A percentile compares a stretch with the other conserved stretches of the same genome.
phyloP scores from a whole-genome alignment of 2,797 vertebrate genomes.

The Dromococcyx pavoninus region DNA sequence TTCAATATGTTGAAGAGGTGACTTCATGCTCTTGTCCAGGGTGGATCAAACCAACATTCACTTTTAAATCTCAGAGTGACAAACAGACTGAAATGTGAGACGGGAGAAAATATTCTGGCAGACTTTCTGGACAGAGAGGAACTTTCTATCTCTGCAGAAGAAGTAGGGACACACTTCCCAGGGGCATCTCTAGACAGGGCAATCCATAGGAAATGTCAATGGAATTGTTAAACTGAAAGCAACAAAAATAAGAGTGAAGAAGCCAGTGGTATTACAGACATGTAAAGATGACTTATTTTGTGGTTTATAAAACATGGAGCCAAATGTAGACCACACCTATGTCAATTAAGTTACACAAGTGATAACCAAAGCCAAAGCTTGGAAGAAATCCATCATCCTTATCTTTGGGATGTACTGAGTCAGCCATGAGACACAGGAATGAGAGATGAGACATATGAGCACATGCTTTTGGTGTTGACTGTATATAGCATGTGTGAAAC shows the following conservation, averaged over 20 bases:
- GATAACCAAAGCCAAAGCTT: background rate
- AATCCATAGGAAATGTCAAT: background rate
- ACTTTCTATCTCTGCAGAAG: background rate
- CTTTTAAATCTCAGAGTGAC: slow-evolving; percentile 9
- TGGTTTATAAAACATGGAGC: background rate
- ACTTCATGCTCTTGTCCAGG: background rate
- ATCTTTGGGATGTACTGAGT: background rate
- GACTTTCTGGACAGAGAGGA: background rate
- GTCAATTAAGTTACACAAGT: background rate
- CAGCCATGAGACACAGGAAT: background rate
- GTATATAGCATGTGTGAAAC: background rate
- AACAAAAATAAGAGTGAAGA: background rate
- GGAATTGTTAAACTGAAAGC: background rate
- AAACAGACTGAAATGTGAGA: background rate
- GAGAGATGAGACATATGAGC: background rate
- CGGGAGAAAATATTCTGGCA: slow-evolving; percentile 43
- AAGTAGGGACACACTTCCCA: background rate
- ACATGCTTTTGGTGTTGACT: background rate
- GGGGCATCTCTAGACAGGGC: background rate
- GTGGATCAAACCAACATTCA: background rate
- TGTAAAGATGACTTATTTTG: background rate
- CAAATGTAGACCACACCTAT: background rate
- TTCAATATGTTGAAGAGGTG: background rate
- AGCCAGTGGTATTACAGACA: background rate
- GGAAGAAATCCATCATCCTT: background rate